phyloP scores from a whole-genome alignment of 2,113 vertebrate genomes.

The Anguilla rostrata region DNA sequence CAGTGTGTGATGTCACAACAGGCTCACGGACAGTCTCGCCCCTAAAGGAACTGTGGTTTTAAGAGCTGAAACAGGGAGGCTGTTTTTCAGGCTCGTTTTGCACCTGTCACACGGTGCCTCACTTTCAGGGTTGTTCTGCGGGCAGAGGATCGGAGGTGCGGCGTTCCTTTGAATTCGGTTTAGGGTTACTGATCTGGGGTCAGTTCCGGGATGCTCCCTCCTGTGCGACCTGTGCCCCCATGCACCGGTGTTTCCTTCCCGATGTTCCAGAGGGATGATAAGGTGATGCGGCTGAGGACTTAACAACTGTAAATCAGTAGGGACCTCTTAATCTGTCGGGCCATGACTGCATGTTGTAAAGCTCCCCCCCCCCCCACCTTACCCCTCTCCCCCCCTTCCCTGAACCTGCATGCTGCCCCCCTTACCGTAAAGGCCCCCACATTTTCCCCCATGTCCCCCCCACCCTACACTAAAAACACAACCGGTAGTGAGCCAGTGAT shows the following conservation, averaged over 20 bases:
- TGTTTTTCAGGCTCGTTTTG: not conserved
- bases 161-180: not conserved
- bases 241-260: constrained; percentile 12
- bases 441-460: not conserved
- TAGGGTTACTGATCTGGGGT: not conserved
- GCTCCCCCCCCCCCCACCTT: too few species aligned
- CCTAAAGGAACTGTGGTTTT: not conserved
- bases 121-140: not conserved
- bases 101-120: not conserved
- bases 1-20: too few species aligned
- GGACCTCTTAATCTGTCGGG: constrained; percentile 1
- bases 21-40: too few species aligned
- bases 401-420: too few species aligned
- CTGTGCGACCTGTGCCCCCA: not conserved
- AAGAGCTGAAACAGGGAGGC: not conserved
- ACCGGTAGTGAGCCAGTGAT: not conserved
- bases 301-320: constrained; percentile 3
- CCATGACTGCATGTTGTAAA: not conserved
- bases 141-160: too few species aligned
- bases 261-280: not conserved
- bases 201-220: not conserved
- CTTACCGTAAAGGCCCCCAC: not conserved
- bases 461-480: not conserved
- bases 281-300: not conserved
- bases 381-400: too few species aligned